These are phyloP conservation scores for Octomys mimax DNA, from an alignment of 2,797 vertebrate species.

Conservation along the genomic window DNA sequence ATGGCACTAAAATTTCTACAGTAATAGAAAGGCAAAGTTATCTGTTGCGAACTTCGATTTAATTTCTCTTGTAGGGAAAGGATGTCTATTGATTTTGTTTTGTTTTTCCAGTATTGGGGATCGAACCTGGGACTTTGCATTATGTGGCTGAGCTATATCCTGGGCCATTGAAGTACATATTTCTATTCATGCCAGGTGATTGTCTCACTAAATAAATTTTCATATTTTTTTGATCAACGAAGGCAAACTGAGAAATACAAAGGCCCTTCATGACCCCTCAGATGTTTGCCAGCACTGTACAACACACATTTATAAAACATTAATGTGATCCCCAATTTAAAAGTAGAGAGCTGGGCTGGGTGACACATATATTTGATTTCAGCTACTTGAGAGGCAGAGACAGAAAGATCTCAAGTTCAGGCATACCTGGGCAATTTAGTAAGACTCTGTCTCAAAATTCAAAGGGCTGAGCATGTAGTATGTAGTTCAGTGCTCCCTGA, in stretches of 20 bases:
- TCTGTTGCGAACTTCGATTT: constrained; percentile 37
- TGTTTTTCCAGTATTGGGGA: too few species aligned
- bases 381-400: not conserved
- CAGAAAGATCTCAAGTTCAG: not conserved
- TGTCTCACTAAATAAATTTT: not conserved
- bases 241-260: not conserved
- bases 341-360: not conserved
- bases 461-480: not conserved
- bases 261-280: not conserved
- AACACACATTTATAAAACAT: not conserved
- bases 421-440: not conserved
- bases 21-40: constrained; percentile 44
- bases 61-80: constrained; percentile 62
- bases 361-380: not conserved
- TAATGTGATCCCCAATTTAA: constrained; percentile 8
- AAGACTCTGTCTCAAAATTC: not conserved
- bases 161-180: not conserved
- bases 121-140: too few species aligned
- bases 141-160: too few species aligned
- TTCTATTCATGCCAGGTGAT: not conserved
- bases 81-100: constrained; percentile 15
- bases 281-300: not conserved
- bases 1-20: not conserved
- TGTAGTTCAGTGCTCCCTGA: not conserved
- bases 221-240: not conserved